Base-by-base conservation (phyloP, 2,797 vertebrate species). In the Arrhamphus sclerolepis region DNA sequence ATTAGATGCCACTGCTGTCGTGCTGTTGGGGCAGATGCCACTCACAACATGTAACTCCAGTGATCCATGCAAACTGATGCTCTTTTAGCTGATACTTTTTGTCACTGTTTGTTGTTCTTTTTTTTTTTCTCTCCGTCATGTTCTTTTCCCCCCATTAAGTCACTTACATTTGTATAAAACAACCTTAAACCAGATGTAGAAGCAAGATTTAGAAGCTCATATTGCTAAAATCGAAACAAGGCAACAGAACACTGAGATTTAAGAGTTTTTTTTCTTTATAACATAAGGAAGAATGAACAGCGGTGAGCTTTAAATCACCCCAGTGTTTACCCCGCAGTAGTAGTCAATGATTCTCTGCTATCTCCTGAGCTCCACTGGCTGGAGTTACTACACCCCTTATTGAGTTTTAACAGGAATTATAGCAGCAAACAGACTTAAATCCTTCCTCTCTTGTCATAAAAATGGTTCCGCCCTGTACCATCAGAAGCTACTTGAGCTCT, bases 341-440 rank as follows among this genome's bases (percentile, higher is more conserved):
- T 48, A 10, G 58, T 64, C 63, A 56, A 17, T 61, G 48, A 61
- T 49, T 70, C 64, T 70, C 55, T 53, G 41, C 70, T 68, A 62
- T 66, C 77, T 74, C 46, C 49, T 19, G 0, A 16, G 46, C 55
- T 70, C 48, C 40, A 18, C 66, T n/a, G n/a, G 57, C 69, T 18
- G 46, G 59, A 50, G 69, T 70, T 40, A 75, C 57, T 70, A 52
- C 53, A 1, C 22, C 4, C 47, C 44, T 63, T 59, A 75, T 76
- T 54, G 54, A 86, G 41, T 20, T n/a, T n/a, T 24, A 31, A 5
- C 56, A 7, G 50, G 69, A 82, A 51, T 85, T 77, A 80, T 56
- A 14, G 66, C 46, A 5, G 31, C 29, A 41, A n/a, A n/a, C 62
- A 4, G 64, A 52, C 41, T 55, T 64, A 62, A 70, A 66, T 46